Conservation (phyloP, 2,888 invertebrate species). For the Euplagia quadripunctaria region DNA sequence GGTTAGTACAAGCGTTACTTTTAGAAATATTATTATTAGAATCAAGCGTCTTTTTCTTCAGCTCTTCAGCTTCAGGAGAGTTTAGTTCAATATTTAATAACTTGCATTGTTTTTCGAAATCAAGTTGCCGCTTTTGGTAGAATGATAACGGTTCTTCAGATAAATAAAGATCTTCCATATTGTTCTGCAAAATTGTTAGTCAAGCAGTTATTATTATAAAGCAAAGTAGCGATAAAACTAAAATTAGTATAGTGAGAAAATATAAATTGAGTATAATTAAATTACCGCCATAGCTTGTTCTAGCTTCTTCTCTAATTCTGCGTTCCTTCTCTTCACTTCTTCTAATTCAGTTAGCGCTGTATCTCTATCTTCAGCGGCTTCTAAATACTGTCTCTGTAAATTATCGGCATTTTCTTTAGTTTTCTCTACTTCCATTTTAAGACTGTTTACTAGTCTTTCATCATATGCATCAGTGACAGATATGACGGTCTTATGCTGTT, state of each 20-base stretch:
- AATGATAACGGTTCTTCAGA: conserved; percentile 81
- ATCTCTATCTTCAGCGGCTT: conserved; percentile 92
- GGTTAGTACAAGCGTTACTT: conserved; percentile 70
- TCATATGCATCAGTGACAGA: conserved; percentile 88
- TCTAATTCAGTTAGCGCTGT: conserved; percentile 92
- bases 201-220: conserved; percentile 31
- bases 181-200: conserved; percentile 69
- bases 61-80: conserved; percentile 74
- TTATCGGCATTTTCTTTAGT: conserved; percentile 93
- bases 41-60: conserved; percentile 67
- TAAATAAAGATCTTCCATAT: conserved; percentile 66
- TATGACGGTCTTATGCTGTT: conserved; percentile 85
- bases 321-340: conserved; percentile 92
- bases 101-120: conserved; percentile 83
- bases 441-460: conserved; percentile 89
- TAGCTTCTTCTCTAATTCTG: conserved; percentile 92
- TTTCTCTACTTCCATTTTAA: conserved; percentile 92
- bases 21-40: conserved; percentile 71
- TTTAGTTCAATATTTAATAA: conserved; percentile 78
- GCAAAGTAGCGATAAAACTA: neutral
- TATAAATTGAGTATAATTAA: conserved; percentile 55
- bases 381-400: conserved; percentile 92
- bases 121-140: conserved; percentile 81
- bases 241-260: neutral
- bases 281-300: conserved; percentile 89